These are phyloP conservation scores for Mercenaria mercenaria DNA, from an alignment of 1,140 invertebrate genomes.

Conservation along the genomic window DNA sequence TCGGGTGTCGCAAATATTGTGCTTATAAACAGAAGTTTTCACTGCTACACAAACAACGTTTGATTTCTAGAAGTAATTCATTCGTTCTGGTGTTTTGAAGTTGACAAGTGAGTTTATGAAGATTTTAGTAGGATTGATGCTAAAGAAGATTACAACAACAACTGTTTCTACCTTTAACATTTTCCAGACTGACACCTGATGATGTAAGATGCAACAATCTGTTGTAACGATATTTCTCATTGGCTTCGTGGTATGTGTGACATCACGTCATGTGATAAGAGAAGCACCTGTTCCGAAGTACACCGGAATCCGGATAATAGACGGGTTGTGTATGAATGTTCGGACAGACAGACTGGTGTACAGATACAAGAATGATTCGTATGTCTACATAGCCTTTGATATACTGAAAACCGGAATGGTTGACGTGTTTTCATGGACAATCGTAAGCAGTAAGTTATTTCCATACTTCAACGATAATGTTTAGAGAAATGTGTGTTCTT, in stretches of 20 bases:
- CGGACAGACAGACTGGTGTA: conserved; percentile 55
- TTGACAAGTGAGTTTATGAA: no score
- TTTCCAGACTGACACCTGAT: background rate
- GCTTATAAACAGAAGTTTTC: no score
- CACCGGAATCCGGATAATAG: conserved; percentile 34
- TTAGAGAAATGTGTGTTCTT: background rate
- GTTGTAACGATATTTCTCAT: conserved; percentile 1
- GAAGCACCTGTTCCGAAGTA: background rate
- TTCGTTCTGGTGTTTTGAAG: no score
- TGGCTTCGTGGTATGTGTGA: background rate
- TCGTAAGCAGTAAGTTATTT: conserved; percentile 25
- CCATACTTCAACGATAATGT: no score
- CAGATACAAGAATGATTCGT: conserved; percentile 57
- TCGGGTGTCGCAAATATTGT: no score
- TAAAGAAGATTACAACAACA: no score
- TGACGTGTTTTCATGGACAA: conserved; percentile 41
- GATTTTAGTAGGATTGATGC: no score
- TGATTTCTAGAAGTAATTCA: no score
- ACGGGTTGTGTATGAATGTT: conserved; percentile 41
- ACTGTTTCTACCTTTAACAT: no score
- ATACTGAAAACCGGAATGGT: conserved; percentile 51
- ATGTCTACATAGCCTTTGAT: conserved; percentile 61
- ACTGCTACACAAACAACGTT: no score
- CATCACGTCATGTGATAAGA: conserved; percentile 1
- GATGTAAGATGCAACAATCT: background rate